Base-by-base conservation (phyloP, 2,113 vertebrate genomes). In the Clupea harengus region DNA sequence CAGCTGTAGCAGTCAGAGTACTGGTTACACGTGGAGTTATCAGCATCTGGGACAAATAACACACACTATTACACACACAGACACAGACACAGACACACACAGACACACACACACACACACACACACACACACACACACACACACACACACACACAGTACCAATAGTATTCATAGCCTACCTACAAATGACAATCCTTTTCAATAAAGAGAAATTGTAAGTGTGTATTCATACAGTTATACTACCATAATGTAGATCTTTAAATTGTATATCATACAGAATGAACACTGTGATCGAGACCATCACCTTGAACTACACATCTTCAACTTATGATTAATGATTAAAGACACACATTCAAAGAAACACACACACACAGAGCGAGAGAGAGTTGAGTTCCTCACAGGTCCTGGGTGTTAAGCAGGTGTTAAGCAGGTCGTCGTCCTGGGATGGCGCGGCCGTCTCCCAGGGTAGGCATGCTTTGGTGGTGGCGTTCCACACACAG, bases 1-100 rank as follows among this genome's bases (percentile, higher is more conserved):
- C 98, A 99, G 92, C 98, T 99, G 94, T 97, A 98, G 94, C 98
- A 99, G 95, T 99, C 98, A 0, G 96, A 97, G 91, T 98, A 97
- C 92, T 97, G 97, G 92, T 98, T 97, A 90, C 98, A 99, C 88
- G 96, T 94, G 90, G 98, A 97, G 88, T 90, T 96, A 82, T 97
- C 97, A 46, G 93, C 91, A 90, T 92, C 97, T 98, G 94, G 22
- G 89, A 92, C 6, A 49, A n/a, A 25, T 49, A 44, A 39, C 44
- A 84, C 45, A 67, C 17, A 20, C 10, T 10, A 32, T 54, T 9
- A 60, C 4, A 45, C 39, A 50, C n/a, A n/a, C n/a, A n/a, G n/a
- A n/a, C n/a, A n/a, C n/a, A n/a, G n/a, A n/a, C n/a, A n/a, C n/a
- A n/a, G n/a, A n/a, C n/a, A n/a, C n/a, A n/a, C n/a, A n/a, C n/a